Evolutionary conservation across 2,888 invertebrate species (phyloP), one percentile per base, ranked within the genome.

Genomic region (Meganola albula): DNA sequence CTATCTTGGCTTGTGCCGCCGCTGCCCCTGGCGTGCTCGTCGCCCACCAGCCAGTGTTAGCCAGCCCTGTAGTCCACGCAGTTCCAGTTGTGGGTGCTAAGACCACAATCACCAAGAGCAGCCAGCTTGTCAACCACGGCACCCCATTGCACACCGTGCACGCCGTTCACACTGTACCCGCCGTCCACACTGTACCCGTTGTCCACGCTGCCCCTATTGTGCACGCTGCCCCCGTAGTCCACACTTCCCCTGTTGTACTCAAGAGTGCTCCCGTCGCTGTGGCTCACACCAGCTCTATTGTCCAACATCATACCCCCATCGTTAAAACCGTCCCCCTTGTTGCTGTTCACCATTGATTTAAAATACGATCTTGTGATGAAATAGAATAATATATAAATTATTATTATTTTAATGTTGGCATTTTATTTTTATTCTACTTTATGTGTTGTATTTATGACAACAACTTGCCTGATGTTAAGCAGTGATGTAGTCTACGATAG

Each of bases 1-100:
- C 86, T 44, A 40, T 88, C 60, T 50, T 88, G 64, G 88, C 87
- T 44, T 83, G 74, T 68, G 87, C 69, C 41, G 83, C 82, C 31
- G 84, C 85, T 53, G 76, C 83, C 10, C 82, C 84, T 4, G 80
- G 82, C 21, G 57, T 80, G n/a, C 50, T 83, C 2, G 38, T 77
- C 24, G 56, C 65, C 13, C 77, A 77, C 45, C 61, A 75, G 30
- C 75, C 77, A 24, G 69, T 77, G 21, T 79, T 83, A 10, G 68
- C 70, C 28, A 64, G 72, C 3, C 74, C 79, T 1, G 67, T 76
- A 8, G 70, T 80, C 9, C 72, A 70, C 41, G 56, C 75, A 6
- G 64, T 77, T 1, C 82, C 83, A 2, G 70, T 79, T 20, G 69
- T 78, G 18, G 67, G 48, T 20, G 59, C 76, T 25, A 79, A 78